These are phyloP conservation scores for Dicerorhinus sumatrensis DNA, from an alignment of 2,113 vertebrate genomes.

Conservation along the genomic window DNA sequence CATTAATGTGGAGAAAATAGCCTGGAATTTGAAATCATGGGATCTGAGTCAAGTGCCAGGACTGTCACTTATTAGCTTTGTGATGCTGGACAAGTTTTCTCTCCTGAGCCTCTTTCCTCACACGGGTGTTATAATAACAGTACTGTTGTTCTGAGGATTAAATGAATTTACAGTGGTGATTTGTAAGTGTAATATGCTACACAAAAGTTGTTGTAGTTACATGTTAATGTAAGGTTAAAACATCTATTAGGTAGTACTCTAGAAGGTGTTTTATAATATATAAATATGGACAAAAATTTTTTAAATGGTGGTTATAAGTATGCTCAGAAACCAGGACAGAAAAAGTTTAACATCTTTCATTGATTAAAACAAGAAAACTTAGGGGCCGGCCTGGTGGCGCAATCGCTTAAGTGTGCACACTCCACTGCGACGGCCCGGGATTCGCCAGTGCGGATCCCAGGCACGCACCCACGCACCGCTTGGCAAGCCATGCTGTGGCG, in stretches of 20 bases:
- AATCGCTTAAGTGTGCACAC: no score
- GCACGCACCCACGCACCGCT: no score
- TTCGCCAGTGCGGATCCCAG: no score
- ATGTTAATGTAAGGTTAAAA: not conserved
- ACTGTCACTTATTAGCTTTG: not conserved
- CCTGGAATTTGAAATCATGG: not conserved
- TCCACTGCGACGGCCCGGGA: no score
- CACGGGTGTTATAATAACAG: not conserved
- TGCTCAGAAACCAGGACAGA: not conserved
- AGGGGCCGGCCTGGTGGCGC: not conserved
- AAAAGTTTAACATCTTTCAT: not conserved
- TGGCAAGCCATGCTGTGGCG: no score
- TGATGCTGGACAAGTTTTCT: not conserved
- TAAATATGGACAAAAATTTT: not conserved
- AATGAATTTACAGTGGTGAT: not conserved
- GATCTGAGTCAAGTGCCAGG: not conserved
- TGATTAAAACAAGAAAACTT: conserved; percentile 29
- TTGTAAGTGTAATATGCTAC: not conserved
- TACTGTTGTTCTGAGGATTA: not conserved
- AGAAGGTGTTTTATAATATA: not conserved
- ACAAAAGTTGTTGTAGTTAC: not conserved
- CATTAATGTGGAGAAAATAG: not conserved
- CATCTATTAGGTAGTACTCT: not conserved
- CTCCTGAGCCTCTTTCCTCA: not conserved
- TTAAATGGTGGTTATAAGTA: not conserved